Evolutionary conservation across 2,797 vertebrate genomes (phyloP).

Genomic region (Phalanger gymnotis): DNA sequence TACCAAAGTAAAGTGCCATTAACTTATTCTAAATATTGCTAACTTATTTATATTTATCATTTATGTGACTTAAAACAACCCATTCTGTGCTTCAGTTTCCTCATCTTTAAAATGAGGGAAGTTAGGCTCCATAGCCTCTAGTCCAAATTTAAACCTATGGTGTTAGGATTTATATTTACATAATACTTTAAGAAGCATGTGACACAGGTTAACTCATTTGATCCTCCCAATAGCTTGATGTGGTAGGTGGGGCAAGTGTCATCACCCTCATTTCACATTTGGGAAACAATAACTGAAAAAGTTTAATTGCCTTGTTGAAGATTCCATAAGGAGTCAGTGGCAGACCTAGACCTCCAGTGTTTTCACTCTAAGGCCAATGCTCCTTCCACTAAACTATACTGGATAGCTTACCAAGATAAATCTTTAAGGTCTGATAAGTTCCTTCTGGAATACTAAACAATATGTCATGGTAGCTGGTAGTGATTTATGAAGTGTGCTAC

Average conservation of each 20-base stretch:
- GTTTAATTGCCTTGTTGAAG: background rate
- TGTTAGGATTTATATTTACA: background rate
- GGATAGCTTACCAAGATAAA: background rate
- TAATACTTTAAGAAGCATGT: background rate
- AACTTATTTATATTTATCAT: background rate
- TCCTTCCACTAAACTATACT: background rate
- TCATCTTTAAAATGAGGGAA: background rate
- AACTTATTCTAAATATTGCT: background rate
- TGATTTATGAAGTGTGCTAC: background rate
- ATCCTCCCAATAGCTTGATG: background rate
- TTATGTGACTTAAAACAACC: background rate
- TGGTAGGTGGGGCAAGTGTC: background rate
- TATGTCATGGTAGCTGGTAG: background rate
- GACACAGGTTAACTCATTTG: background rate
- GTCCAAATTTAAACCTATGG: background rate
- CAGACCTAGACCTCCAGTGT: background rate
- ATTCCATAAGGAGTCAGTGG: background rate
- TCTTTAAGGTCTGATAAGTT: background rate
- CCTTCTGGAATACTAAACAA: background rate
- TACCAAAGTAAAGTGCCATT: constrained; percentile 1
- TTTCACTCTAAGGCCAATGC: background rate
- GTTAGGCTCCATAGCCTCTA: background rate
- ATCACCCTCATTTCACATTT: background rate
- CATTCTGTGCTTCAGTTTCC: background rate
- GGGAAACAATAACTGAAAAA: background rate